Percentiles rank a stretch among this genome's conserved stretches.
Conservation (phyloP, 2,888 invertebrate species). For the Notocelia uddmanniana region DNA sequence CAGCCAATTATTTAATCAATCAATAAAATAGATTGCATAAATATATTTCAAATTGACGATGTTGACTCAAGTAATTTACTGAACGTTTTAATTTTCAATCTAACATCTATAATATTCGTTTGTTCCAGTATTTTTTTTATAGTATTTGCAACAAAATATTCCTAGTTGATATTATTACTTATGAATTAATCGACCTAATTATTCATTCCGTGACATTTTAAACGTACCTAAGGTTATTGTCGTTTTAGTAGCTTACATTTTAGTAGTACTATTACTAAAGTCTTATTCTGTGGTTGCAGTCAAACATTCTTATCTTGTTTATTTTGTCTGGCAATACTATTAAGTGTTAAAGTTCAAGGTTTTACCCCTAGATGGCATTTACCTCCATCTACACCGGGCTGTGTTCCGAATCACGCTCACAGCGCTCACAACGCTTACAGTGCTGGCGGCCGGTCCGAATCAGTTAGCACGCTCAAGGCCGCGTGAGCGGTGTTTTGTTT, state of each 20-base stretch:
- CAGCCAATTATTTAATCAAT: slow-evolving; percentile 42
- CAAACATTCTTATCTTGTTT: not conserved
- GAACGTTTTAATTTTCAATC: not conserved
- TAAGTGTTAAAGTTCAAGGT: slow-evolving; percentile 31
- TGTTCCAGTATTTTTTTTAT: not conserved
- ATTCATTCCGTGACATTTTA: not conserved
- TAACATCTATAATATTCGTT: not conserved
- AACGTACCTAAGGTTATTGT: not conserved
- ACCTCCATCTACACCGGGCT: no score
- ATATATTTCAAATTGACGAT: not conserved
- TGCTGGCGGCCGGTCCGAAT: no score
- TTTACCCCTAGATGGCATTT: slow-evolving; percentile 43
- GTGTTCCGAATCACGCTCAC: no score
- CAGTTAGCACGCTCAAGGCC: no score
- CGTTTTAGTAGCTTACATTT: not conserved
- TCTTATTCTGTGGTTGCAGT: no score
- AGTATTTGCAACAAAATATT: not conserved
- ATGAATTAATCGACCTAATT: not conserved
- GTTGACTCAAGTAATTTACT: not conserved
- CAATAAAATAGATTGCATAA: slow-evolving; percentile 16
- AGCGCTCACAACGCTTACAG: no score
- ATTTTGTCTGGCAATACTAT: slow-evolving; percentile 15
- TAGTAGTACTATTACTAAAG: no score
- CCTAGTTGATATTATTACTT: not conserved
- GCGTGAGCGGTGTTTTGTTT: no score